These are phyloP conservation scores for Ptychadena robeensis DNA, from an alignment of 2,797 vertebrate genomes.

Conservation along the genomic window DNA sequence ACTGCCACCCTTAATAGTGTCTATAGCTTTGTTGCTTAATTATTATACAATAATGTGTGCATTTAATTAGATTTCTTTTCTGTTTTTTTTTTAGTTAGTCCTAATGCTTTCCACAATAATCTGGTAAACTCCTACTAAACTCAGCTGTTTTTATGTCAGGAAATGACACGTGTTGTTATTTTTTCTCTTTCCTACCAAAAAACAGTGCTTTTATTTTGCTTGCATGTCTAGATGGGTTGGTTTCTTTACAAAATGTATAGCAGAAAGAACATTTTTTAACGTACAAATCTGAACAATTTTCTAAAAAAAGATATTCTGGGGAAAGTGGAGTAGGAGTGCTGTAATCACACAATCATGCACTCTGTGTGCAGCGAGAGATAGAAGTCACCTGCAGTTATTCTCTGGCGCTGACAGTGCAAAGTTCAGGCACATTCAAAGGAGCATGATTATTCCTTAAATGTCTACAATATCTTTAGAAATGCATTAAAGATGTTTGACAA, in stretches of 20 bases:
- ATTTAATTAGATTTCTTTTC: neutral
- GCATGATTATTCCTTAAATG: constrained; percentile 46
- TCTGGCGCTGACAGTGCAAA: constrained; percentile 53
- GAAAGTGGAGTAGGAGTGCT: constrained; percentile 51
- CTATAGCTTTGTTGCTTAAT: too few relatives aligned
- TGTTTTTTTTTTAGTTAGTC: neutral
- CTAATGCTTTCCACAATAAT: neutral
- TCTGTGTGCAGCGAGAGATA: constrained; percentile 47
- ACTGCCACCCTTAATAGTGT: too few relatives aligned
- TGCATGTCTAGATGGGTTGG: constrained; percentile 16
- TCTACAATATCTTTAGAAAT: constrained; percentile 29
- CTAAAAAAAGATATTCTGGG: constrained; percentile 51
- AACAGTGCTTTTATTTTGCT: constrained; percentile 27
- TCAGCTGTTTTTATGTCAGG: constrained; percentile 18
- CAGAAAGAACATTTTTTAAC: constrained; percentile 41
- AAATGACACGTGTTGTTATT: constrained; percentile 21
- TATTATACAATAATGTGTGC: neutral
- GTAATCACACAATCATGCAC: constrained; percentile 59
- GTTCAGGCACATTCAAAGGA: constrained; percentile 46
- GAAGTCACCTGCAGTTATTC: constrained; percentile 53
- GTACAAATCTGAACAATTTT: constrained; percentile 40
- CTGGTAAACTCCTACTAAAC: constrained; percentile 1
- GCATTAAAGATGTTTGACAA: constrained; percentile 51
- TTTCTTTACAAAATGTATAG: constrained; percentile 38
- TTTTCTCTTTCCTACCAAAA: constrained; percentile 14